phyloP scores from a whole-genome alignment of 1,140 invertebrate genomes.

The Contarinia nasturtii region DNA sequence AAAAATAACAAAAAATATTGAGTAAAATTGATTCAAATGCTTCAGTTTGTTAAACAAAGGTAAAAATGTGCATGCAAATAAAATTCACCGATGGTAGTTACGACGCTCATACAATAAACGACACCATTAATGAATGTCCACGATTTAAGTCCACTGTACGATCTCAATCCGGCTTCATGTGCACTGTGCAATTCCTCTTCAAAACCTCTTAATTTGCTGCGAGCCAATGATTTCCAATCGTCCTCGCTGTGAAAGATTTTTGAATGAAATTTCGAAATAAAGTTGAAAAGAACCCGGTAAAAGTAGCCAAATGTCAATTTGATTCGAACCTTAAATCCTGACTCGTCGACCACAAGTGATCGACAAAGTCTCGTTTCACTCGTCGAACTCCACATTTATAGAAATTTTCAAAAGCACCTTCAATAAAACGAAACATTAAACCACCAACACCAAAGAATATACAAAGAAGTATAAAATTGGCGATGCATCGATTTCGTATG shows the following conservation, averaged over 20 bases:
- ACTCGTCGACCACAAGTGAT: conserved; percentile 57
- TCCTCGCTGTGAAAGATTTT: conserved; percentile 44
- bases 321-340: conserved; percentile 39
- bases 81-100: conserved; percentile 77
- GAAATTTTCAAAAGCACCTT: conserved; percentile 62
- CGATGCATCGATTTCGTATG: conserved; percentile 45
- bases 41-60: no score
- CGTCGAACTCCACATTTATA: conserved; percentile 75
- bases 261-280: not conserved
- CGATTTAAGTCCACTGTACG: conserved; percentile 61
- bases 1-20: no score
- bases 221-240: conserved; percentile 70
- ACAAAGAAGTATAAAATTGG: conserved; percentile 40
- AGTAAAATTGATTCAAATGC: no score
- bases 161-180: conserved; percentile 58
- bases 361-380: conserved; percentile 68
- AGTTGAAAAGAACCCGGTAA: not conserved
- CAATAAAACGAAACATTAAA: conserved; percentile 54
- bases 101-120: conserved; percentile 76
- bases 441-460: conserved; percentile 60
- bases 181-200: conserved; percentile 70
- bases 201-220: conserved; percentile 61
- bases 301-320: not conserved
- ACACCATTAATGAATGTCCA: conserved; percentile 89
- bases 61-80: no score